Conservation (phyloP, 2,113 vertebrate species). For the Bos javanicus region DNA sequence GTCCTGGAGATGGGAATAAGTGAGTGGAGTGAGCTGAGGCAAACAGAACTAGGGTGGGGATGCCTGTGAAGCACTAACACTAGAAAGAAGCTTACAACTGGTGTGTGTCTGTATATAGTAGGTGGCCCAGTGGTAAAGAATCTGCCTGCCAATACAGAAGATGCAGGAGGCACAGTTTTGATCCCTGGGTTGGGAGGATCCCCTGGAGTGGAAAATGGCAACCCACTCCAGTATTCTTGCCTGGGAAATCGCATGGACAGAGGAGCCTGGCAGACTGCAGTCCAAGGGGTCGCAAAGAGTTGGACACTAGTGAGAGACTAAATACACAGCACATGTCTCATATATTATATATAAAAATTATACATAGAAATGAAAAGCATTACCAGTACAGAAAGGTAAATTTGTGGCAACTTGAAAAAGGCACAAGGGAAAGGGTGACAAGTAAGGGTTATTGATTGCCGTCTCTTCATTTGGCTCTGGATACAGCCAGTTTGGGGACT, state of each 20-base stretch:
- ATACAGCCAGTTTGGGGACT: not conserved
- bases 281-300: not conserved
- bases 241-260: not conserved
- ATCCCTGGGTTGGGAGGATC: not conserved
- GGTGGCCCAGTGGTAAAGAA: not conserved
- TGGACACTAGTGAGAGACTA: not conserved
- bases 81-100: not conserved
- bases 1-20: not conserved
- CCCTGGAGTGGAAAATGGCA: not conserved
- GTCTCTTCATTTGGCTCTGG: not conserved
- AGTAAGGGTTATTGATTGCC: not conserved
- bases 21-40: not conserved
- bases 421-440: not conserved
- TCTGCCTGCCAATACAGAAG: not conserved
- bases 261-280: not conserved
- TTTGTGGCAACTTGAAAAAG: not conserved
- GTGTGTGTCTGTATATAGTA: not conserved
- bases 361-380: not conserved
- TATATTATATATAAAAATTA: not conserved
- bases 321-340: not conserved
- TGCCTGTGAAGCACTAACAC: not conserved
- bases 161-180: fast-evolving
- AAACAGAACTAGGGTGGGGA: not conserved
- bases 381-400: not conserved
- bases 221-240: not conserved